Evolutionary conservation across 92 coral and sea anemone species (phyloP).

Genomic region (Plumapathes pennacea): DNA sequence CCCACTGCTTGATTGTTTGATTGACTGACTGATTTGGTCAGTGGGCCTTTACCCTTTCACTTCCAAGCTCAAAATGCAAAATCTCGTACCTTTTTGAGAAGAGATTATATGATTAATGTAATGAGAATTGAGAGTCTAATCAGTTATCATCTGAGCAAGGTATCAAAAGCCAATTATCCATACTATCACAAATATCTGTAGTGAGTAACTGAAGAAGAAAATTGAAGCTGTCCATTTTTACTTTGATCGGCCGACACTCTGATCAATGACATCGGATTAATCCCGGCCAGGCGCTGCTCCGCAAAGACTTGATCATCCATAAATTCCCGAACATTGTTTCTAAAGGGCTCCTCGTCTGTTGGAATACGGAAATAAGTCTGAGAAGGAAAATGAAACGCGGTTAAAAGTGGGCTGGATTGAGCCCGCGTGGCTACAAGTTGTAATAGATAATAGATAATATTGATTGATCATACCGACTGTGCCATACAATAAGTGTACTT

Average conservation of each 20-base stretch:
- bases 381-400: background rate
- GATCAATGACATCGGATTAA: constrained; percentile 12
- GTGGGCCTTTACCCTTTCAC: too few relatives aligned
- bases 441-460: too few relatives aligned
- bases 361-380: constrained; percentile 14
- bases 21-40: too few relatives aligned
- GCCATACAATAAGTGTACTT: background rate
- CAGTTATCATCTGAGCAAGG: too few relatives aligned
- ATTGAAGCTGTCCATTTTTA: background rate
- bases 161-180: too few relatives aligned
- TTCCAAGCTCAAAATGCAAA: too few relatives aligned
- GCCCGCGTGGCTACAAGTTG: too few relatives aligned
- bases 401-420: too few relatives aligned
- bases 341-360: constrained; percentile 16
- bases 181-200: too few relatives aligned
- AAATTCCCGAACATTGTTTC: constrained; percentile 1
- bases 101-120: background rate
- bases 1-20: too few relatives aligned
- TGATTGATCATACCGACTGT: background rate
- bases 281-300: constrained; percentile 20
- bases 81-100: constrained; percentile 13
- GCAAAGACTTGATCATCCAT: constrained; percentile 25
- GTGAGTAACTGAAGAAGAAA: too few relatives aligned
- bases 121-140: too few relatives aligned
- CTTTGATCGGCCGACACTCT: constrained; percentile 11